These are phyloP conservation scores for Theonella swinhoei DNA, from an alignment of 37 sponge, comb jelly and placozoan species.

Conservation along the genomic window DNA sequence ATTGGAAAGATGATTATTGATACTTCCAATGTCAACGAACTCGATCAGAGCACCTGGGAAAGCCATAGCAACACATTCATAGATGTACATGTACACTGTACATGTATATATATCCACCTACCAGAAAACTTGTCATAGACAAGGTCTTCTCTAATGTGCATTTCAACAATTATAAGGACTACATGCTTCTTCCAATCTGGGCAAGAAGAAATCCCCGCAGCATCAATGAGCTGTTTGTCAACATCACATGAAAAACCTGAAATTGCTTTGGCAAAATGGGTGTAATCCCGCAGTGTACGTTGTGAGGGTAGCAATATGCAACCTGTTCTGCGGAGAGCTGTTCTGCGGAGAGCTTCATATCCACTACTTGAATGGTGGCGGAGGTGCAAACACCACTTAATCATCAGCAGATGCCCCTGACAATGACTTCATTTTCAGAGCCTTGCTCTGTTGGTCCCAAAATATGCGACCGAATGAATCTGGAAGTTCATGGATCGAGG, in stretches of 20 bases:
- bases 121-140: slow-evolving; percentile 59
- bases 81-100: too few species aligned
- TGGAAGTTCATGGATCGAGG: not conserved
- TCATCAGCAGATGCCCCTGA: slow-evolving; percentile 53
- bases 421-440: not conserved
- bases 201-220: slow-evolving; percentile 26
- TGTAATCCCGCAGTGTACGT: slow-evolving; percentile 57
- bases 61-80: too few species aligned
- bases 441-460: slow-evolving; percentile 34
- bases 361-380: slow-evolving; percentile 38
- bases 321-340: slow-evolving; percentile 10
- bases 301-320: slow-evolving; percentile 26
- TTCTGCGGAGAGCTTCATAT: too few species aligned
- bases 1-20: too few species aligned
- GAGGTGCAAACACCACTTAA: slow-evolving; percentile 47
- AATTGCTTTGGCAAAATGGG: slow-evolving; percentile 29
- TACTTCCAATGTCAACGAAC: too few species aligned
- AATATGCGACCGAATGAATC: slow-evolving; percentile 33
- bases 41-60: too few species aligned
- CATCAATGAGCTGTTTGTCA: slow-evolving; percentile 31
- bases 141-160: slow-evolving; percentile 60
- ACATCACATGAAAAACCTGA: slow-evolving; percentile 52
- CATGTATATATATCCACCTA: too few species aligned
- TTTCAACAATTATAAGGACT: slow-evolving; percentile 52
- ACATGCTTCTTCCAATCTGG: slow-evolving; percentile 42